phyloP scores from a whole-genome alignment of 2,113 vertebrate species.

The Austrofundulus limnaeus region DNA sequence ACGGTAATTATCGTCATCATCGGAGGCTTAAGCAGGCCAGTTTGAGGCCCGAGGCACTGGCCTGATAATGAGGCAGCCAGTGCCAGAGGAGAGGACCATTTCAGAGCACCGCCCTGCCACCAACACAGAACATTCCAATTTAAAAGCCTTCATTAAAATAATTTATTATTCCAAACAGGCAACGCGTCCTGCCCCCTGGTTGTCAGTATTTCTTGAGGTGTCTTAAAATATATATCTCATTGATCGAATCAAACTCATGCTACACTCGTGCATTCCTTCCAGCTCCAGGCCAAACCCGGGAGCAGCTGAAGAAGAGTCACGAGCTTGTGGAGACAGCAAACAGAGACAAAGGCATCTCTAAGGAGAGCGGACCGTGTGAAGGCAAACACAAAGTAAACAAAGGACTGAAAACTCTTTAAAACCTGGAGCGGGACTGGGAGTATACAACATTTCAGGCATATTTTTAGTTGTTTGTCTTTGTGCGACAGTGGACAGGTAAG shows the following conservation, averaged over 20 bases:
- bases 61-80: slow-evolving; percentile 77
- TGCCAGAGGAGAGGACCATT: slow-evolving; percentile 69
- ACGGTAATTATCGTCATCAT: slow-evolving; percentile 85
- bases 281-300: slow-evolving; percentile 54
- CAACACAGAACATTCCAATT: slow-evolving; percentile 66
- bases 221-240: slow-evolving; percentile 70
- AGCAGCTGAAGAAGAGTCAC: slow-evolving; percentile 61
- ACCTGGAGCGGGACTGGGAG: neutral
- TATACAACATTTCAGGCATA: neutral
- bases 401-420: slow-evolving; percentile 16
- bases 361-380: slow-evolving; percentile 22
- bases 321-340: slow-evolving; percentile 40
- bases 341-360: slow-evolving; percentile 60
- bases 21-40: slow-evolving; percentile 81
- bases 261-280: slow-evolving; percentile 44
- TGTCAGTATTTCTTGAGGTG: slow-evolving; percentile 70
- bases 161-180: slow-evolving; percentile 80
- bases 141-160: slow-evolving; percentile 82
- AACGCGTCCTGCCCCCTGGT: slow-evolving; percentile 68
- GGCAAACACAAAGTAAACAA: slow-evolving; percentile 23
- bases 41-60: slow-evolving; percentile 77
- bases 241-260: slow-evolving; percentile 69
- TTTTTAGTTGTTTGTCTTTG: neutral
- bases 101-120: slow-evolving; percentile 68
- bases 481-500: neutral